Conservation (phyloP, 2,113 vertebrate species). For the Oenanthe oenanthe region DNA sequence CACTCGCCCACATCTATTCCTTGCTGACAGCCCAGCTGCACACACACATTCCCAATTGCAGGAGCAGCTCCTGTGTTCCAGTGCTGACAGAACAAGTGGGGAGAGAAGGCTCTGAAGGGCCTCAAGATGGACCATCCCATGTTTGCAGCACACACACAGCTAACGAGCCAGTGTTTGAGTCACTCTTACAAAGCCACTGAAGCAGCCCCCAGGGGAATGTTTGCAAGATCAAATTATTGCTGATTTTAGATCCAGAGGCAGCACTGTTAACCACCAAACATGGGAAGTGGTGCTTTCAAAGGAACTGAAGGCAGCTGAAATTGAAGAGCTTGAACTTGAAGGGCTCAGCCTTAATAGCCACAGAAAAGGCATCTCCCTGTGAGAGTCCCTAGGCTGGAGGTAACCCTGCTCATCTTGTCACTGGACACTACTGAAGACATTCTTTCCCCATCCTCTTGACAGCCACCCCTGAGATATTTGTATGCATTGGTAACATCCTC, state of each 20-base stretch:
- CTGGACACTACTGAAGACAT: background rate
- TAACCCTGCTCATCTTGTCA: background rate
- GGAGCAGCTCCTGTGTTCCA: background rate
- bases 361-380: background rate
- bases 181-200: background rate
- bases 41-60: background rate
- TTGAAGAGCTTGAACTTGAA: background rate
- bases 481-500: background rate
- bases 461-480: background rate
- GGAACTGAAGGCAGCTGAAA: background rate
- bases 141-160: background rate
- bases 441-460: background rate
- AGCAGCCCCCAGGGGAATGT: background rate
- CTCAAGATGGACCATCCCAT: background rate
- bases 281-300: background rate
- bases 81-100: background rate
- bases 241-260: background rate
- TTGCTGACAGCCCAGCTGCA: constrained; percentile 30
- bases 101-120: background rate
- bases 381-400: too few species aligned
- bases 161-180: background rate
- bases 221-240: background rate
- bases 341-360: background rate
- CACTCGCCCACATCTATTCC: background rate
- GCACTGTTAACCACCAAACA: background rate